A percentile compares a stretch with the other conserved stretches of the same genome.
Conservation (phyloP, 2,888 invertebrate species). For the Amorpha juglandis region DNA sequence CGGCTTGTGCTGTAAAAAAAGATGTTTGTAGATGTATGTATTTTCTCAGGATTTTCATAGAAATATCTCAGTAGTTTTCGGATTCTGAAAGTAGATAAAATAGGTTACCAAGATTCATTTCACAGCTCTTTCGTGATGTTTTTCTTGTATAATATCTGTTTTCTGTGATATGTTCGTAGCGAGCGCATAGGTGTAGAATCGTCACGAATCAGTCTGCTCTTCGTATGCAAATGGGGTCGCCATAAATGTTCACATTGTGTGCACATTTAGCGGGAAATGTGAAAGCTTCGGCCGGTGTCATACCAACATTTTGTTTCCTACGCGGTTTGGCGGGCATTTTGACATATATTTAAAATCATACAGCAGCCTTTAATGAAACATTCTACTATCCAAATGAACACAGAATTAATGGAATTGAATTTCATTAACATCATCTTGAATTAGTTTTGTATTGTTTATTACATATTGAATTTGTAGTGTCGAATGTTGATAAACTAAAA, state of each 20-base stretch:
- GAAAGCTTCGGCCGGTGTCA: conserved; percentile 51
- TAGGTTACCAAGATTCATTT: neutral
- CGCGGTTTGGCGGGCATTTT: conserved; percentile 46
- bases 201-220: conserved; percentile 19
- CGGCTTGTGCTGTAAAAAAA: no score
- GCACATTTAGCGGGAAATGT: conserved; percentile 58
- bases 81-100: no score
- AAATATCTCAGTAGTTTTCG: no score
- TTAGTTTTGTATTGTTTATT: neutral
- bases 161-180: neutral
- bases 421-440: neutral
- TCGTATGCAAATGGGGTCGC: conserved; percentile 23
- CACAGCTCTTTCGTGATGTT: neutral
- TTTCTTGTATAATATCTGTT: neutral
- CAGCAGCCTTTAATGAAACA: conserved; percentile 9
- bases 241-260: conserved; percentile 52
- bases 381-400: conserved; percentile 30
- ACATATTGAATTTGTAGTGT: no score
- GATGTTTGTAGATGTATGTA: no score
- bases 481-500: no score
- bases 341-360: conserved; percentile 26
- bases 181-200: neutral
- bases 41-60: no score
- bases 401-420: neutral
- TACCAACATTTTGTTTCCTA: conserved; percentile 52